A percentile compares a stretch with the other conserved stretches of the same genome.
Evolutionary conservation across 2,888 invertebrate species (phyloP).

Genomic region (Agrochola lota): DNA sequence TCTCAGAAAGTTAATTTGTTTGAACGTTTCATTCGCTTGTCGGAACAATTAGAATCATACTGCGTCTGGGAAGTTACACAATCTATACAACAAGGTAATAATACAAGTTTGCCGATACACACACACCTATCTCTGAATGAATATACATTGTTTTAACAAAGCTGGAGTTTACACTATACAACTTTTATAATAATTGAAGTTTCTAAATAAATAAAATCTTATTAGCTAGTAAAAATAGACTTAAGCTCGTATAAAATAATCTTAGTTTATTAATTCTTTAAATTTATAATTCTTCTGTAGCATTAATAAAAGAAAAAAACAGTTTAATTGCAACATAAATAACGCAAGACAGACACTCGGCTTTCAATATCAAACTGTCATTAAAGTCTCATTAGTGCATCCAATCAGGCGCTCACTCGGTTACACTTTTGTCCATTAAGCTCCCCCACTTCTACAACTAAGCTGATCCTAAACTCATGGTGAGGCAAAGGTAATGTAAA

Average conservation of each 20-base stretch:
- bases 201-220: not conserved
- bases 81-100: not conserved
- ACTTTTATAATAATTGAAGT: not conserved
- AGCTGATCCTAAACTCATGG: not conserved
- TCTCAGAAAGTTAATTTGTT: not conserved
- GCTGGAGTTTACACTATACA: not conserved
- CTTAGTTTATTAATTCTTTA: too few species aligned
- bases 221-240: not conserved
- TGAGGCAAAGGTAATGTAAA: not conserved
- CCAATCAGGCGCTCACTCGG: conserved; percentile 20
- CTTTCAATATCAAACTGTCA: conserved; percentile 18
- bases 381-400: conserved; percentile 40
- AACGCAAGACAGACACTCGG: conserved; percentile 4
- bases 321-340: conserved; percentile 14
- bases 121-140: not conserved
- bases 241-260: not conserved
- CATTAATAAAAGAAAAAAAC: conserved; percentile 19
- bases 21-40: not conserved
- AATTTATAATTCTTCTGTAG: not conserved
- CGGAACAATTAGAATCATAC: conserved; percentile 4
- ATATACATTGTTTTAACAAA: not conserved
- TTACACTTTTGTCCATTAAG: conserved; percentile 6
- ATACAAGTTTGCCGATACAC: not conserved
- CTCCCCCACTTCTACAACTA: not conserved
- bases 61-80: not conserved